Base-by-base conservation (phyloP, 2,888 invertebrate genomes). In the Agapostemon virescens region DNA sequence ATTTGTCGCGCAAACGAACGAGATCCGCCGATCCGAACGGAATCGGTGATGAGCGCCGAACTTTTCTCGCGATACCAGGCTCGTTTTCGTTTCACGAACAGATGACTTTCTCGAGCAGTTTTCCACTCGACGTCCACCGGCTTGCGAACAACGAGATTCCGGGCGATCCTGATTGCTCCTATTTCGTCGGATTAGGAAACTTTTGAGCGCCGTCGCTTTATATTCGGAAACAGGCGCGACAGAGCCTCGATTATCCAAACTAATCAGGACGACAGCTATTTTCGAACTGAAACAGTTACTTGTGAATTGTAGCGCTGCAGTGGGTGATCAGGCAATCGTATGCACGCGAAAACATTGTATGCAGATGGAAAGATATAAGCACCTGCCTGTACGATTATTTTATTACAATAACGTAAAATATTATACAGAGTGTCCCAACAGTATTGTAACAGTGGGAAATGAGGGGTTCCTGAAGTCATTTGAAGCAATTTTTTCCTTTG, bases 1-100 rank as follows among this genome's bases (percentile, higher is more conserved):
- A 80, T 78, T 69, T 78, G 38, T 69, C 72, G 42, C 33, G 78
- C 40, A 17, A 63, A 77, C 23, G 52, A 42, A 52, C 49, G 45
- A 13, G 61, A 30, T 30, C 61, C 61, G 33, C 17, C 23, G 61
- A 63, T 36, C 11, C n/a, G n/a, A 33, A 63, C n/a, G 61, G 11
- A 33, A 36, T 23, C 45, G 63, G 23, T 23, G 69, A 40, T 40
- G 40, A 49, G 26, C 26, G 26, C 20, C 38, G 26, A 67, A 68
- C 64, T 79, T 68, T 71, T 23, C 33, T 11, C 15, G 13, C 38
- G 33, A 30, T 74, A 36, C 74, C n/a, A 15, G 1, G 17, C 23
- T 23, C 23, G 9, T 42, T 55, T 74, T 64, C 30, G 26, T 49
- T 13, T 38, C 30, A 15, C 69, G 17, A 30, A 17, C 49, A n/a